Evolutionary conservation across 2,888 invertebrate species (phyloP).

Genomic region (Drosophila neutralis): DNA sequence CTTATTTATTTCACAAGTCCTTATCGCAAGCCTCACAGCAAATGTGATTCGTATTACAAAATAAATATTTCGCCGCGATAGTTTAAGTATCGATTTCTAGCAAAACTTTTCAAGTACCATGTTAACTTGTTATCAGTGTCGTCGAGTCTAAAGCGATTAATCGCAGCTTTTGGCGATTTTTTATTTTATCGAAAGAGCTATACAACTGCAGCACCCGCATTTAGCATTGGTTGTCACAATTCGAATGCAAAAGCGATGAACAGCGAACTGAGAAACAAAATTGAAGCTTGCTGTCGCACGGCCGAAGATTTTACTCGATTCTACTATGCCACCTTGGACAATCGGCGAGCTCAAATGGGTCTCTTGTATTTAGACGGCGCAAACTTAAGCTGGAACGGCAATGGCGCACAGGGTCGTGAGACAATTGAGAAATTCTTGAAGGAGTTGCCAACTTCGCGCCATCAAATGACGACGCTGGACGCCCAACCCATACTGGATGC

Average conservation of each 20-base stretch:
- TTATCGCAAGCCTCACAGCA: slow-evolving; percentile 12
- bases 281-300: slow-evolving; percentile 92
- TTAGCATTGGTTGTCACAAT: not conserved
- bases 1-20: not conserved
- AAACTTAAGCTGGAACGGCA: slow-evolving; percentile 96
- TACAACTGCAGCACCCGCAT: not conserved
- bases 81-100: slow-evolving; percentile 16
- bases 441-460: slow-evolving; percentile 92
- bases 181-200: not conserved
- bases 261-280: slow-evolving; percentile 87
- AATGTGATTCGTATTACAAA: slow-evolving; percentile 1
- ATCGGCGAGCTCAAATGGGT: slow-evolving; percentile 92
- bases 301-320: slow-evolving; percentile 95
- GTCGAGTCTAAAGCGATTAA: not conserved
- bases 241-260: slow-evolving; percentile 2
- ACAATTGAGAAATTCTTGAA: slow-evolving; percentile 94
- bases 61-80: slow-evolving; percentile 6
- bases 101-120: not conserved
- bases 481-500: slow-evolving; percentile 93
- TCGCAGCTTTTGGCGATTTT: not conserved
- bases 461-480: slow-evolving; percentile 91
- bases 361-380: slow-evolving; percentile 94
- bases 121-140: not conserved
- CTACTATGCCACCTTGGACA: slow-evolving; percentile 95
- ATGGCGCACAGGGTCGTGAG: slow-evolving; percentile 91